Evolutionary conservation across 2,888 invertebrate genomes (phyloP).

Genomic region (Drosophila barbarae): DNA sequence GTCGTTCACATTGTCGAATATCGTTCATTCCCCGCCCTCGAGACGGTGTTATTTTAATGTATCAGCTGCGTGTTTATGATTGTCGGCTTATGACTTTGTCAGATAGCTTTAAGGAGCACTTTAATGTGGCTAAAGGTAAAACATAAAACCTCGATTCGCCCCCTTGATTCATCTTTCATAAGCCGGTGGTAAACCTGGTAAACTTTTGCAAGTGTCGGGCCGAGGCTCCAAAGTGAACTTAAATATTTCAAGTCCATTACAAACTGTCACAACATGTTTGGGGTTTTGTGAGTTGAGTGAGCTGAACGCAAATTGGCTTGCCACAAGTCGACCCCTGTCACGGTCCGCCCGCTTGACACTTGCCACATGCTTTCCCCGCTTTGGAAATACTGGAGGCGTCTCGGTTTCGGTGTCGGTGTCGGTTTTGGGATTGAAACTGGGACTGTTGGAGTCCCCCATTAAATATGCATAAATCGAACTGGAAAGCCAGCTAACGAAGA

Average conservation of each 20-base stretch:
- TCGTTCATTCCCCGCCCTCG: conserved; percentile 9
- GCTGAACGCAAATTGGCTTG: conserved; percentile 45
- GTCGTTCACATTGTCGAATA: conserved; percentile 54
- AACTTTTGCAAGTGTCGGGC: conserved; percentile 7
- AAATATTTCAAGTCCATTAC: conserved; percentile 47
- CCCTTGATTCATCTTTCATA: conserved; percentile 12
- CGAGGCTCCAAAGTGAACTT: conserved; percentile 13
- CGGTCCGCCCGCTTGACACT: conserved; percentile 46
- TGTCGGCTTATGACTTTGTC: conserved; percentile 3
- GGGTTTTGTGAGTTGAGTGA: conserved; percentile 32
- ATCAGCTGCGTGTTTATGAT: neutral
- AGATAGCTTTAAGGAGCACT: neutral
- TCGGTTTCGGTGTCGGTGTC: conserved; percentile 9
- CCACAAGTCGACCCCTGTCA: conserved; percentile 32
- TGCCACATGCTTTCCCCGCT: conserved; percentile 48
- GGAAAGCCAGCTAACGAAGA: conserved; percentile 33
- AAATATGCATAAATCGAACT: conserved; percentile 50
- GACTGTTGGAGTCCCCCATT: conserved; percentile 19
- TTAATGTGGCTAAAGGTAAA: neutral
- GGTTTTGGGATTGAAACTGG: conserved; percentile 1
- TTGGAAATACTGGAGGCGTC: conserved; percentile 35
- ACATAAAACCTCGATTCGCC: neutral
- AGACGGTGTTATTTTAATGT: neutral
- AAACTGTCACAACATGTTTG: conserved; percentile 44
- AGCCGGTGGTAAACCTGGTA: neutral